Conservation (phyloP, 2,113 vertebrate genomes). For the Epinephelus moara region DNA sequence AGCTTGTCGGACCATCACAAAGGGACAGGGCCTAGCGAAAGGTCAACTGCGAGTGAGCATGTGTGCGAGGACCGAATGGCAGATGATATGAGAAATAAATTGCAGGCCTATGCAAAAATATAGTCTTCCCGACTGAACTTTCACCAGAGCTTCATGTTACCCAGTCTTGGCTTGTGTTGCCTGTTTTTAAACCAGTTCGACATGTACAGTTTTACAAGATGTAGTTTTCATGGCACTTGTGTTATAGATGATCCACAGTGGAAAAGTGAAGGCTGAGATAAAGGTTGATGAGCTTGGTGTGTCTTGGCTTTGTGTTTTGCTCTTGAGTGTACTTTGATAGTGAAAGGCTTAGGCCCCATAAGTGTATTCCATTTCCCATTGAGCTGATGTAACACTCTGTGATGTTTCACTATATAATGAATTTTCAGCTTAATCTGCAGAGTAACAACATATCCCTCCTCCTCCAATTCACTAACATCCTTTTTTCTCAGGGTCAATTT, state of each 20-base stretch:
- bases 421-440: neutral
- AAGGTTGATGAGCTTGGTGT: neutral
- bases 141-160: no score
- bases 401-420: neutral
- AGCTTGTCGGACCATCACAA: no score
- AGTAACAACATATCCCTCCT: neutral
- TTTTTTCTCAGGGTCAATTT: no score
- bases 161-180: neutral
- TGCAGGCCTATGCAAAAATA: no score
- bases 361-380: neutral
- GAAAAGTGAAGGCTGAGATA: no score
- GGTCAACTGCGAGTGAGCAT: no score
- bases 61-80: no score
- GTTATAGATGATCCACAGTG: neutral
- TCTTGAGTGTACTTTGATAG: neutral
- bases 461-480: no score
- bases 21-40: no score
- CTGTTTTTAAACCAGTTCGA: neutral
- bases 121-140: no score
- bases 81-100: no score
- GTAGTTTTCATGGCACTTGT: neutral
- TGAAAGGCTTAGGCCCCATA: neutral
- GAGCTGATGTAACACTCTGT: neutral
- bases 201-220: neutral
- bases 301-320: neutral